Evolutionary conservation across 2,113 vertebrate species (phyloP), one percentile per base, ranked within the genome.

Genomic region (Zosterops borbonicus): DNA sequence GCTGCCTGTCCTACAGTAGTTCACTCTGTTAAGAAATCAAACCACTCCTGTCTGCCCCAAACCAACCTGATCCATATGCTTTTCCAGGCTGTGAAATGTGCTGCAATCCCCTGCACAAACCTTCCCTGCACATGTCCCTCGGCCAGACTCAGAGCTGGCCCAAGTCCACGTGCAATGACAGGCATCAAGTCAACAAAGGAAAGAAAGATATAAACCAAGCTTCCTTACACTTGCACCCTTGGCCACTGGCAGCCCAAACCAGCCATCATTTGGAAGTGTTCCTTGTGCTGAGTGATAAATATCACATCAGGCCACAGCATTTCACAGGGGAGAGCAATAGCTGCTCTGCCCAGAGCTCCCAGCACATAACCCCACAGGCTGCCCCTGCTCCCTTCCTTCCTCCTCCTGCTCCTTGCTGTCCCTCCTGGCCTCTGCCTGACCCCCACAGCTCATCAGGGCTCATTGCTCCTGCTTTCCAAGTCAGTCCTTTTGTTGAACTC

Each of bases 341-440:
- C 63, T 75, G 83, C 63, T 64, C n/a, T 75, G 69, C 52, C 50
- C 83, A 59, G 64, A 84, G 56, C 81, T 87, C 47, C 35, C 31
- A 62, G 58, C 77, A 69, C 46, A 63, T 4, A 35, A 20, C 42
- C 60, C 47, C 4, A 7, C 56, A 22, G 44, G 56, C 84, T 87
- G 59, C n/a, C 76, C 60, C 68, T 58, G 73, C 83, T 94, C 73
- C 70, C 58, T 23, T 68, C 76, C 83, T 95, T 83, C 65, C 76
- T 79, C 84, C 90, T 90, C 50, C 53, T 0, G 14, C 87, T 92
- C 92, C 83, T 18, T 59, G 71, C 68, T 3, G 5, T 13, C 53
- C 65, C 85, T 85, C 83, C 67, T 91, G 94, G 87, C 95, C 95
- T 91, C 91, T 89, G 95, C 65, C 81, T 95, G 81, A 96, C 89